Percentiles rank a stretch among this genome's conserved stretches.
These are phyloP conservation scores for Theocolax elegans DNA, from an alignment of 1,140 invertebrate species.

Conservation along the genomic window DNA sequence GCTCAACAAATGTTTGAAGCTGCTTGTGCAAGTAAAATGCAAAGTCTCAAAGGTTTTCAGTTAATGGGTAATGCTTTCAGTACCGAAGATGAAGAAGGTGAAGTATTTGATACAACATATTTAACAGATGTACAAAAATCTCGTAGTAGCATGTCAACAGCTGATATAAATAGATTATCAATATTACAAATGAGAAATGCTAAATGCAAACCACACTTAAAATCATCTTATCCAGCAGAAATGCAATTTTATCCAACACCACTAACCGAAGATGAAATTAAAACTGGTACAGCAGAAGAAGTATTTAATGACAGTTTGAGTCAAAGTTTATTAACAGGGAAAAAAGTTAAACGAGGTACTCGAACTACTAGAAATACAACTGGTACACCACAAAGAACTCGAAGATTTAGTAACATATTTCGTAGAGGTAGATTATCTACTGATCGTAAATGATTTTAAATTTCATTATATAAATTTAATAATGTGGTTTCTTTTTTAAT, in stretches of 20 bases:
- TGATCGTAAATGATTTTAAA: conserved; percentile 31
- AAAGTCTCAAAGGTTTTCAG: conserved; percentile 62
- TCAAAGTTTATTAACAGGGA: conserved; percentile 69
- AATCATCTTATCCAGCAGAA: conserved; percentile 89
- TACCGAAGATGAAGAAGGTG: conserved; percentile 85
- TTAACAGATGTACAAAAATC: conserved; percentile 33
- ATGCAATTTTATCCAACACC: conserved; percentile 73
- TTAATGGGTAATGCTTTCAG: conserved; percentile 72
- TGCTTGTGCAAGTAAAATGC: conserved; percentile 19
- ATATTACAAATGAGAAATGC: conserved; percentile 88
- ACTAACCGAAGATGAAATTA: conserved; percentile 79
- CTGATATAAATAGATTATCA: conserved; percentile 68
- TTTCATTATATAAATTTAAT: background rate
- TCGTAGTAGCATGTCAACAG: background rate
- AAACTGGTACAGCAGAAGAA: conserved; percentile 67
- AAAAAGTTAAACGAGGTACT: conserved; percentile 70
- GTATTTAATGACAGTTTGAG: conserved; percentile 73
- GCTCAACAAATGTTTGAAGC: background rate
- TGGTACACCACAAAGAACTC: conserved; percentile 70
- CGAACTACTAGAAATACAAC: conserved; percentile 67
- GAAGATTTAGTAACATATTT: conserved; percentile 43
- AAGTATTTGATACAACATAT: conserved; percentile 83
- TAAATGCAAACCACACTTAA: conserved; percentile 86
- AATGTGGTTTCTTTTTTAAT: too few species aligned
- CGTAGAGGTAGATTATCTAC: conserved; percentile 24